Percentiles rank a stretch among this genome's conserved stretches.
Conservation (phyloP, 1,140 invertebrate genomes). For the Drosophila gunungcola region DNA sequence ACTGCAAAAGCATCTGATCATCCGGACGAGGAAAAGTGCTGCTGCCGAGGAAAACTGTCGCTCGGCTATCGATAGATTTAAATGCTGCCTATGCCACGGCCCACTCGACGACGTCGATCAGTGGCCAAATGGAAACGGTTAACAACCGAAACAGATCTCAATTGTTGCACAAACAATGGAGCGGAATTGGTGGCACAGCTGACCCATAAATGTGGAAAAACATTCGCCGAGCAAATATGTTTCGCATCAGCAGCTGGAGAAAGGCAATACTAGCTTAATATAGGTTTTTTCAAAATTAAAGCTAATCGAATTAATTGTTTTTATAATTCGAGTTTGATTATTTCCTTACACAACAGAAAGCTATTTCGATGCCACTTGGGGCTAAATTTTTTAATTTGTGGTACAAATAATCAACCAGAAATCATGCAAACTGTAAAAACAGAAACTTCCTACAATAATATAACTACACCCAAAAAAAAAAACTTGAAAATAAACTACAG, state of each 20-base stretch:
- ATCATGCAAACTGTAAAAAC: neutral
- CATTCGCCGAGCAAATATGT: conserved; percentile 19
- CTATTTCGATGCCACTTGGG: neutral
- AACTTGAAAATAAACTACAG: too few species aligned
- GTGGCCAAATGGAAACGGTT: conserved; percentile 29
- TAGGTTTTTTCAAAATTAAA: conserved; percentile 8
- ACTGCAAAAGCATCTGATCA: conserved; percentile 52
- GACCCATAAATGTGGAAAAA: conserved; percentile 37
- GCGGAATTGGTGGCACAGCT: conserved; percentile 12
- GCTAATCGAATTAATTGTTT: neutral
- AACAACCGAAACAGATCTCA: conserved; percentile 26
- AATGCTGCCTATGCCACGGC: neutral
- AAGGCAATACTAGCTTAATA: neutral
- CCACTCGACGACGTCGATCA: conserved; percentile 22
- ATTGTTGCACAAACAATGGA: conserved; percentile 48
- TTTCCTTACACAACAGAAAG: neutral
- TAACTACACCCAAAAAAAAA: too few species aligned
- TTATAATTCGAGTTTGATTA: neutral
- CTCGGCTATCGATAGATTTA: conserved; percentile 59
- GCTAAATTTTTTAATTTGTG: neutral
- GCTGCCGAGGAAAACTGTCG: conserved; percentile 61
- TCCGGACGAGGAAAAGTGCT: conserved; percentile 19
- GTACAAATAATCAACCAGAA: neutral
- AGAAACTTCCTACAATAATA: too few species aligned
- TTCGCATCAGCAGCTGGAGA: conserved; percentile 4